phyloP scores from a whole-genome alignment of 2,797 vertebrate species.

The Lepilemur ruficaudatus region DNA sequence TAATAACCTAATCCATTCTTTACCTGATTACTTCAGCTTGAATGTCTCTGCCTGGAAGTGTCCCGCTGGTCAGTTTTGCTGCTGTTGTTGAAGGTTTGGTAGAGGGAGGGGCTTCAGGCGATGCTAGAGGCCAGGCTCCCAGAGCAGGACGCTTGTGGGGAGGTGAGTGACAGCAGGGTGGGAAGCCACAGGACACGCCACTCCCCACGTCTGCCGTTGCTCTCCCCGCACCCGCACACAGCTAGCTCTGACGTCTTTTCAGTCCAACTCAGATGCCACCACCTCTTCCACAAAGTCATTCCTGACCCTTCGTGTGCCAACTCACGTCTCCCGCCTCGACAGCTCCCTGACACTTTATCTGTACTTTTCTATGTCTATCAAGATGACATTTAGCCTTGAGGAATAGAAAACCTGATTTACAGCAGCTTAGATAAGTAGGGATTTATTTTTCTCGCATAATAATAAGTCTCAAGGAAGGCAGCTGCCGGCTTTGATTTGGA shows the following conservation, averaged over 20 bases:
- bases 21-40: background rate
- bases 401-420: background rate
- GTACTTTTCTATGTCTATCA: background rate
- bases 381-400: background rate
- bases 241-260: background rate
- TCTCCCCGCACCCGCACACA: background rate
- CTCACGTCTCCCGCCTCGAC: background rate
- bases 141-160: too few species aligned
- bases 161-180: background rate
- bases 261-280: background rate
- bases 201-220: too few species aligned
- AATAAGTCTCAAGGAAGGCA: background rate
- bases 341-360: background rate
- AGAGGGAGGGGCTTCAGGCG: background rate
- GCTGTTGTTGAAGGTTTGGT: background rate
- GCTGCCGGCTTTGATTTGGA: background rate
- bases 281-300: background rate
- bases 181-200: background rate
- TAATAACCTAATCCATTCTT: background rate
- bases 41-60: background rate
- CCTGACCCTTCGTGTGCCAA: background rate
- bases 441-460: constrained; percentile 23
- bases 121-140: background rate
- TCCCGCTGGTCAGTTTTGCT: background rate
- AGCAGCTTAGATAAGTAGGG: background rate